Percentiles rank a stretch among this genome's conserved stretches.
These are phyloP conservation scores for Bombus soroeensis DNA, from an alignment of 1,140 invertebrate species.

Conservation along the genomic window DNA sequence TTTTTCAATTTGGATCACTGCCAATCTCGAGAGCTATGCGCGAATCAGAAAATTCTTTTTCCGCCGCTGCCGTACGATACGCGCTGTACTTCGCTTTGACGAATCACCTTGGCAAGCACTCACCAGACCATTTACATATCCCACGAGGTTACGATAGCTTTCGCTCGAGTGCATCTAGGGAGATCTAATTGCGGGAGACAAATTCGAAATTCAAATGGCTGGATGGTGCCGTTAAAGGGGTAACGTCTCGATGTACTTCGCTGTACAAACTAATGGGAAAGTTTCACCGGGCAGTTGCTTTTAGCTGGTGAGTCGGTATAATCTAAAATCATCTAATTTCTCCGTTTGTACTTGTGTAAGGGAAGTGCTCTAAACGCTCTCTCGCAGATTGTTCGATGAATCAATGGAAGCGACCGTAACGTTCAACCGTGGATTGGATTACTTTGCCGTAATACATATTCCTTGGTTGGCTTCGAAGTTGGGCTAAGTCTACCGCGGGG, in stretches of 20 bases:
- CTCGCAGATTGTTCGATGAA: conserved; percentile 69
- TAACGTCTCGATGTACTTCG: no score
- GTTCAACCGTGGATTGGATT: conserved; percentile 67
- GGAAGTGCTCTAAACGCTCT: conserved; percentile 43
- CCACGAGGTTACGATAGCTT: neutral
- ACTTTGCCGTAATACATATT: conserved; percentile 69
- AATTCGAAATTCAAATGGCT: neutral
- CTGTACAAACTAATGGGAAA: neutral
- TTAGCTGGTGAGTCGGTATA: conserved; percentile 36
- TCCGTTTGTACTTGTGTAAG: conserved; percentile 32
- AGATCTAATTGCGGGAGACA: neutral
- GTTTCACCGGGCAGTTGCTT: neutral
- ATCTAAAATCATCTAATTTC: conserved; percentile 60
- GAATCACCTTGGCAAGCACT: neutral
- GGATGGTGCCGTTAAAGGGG: neutral
- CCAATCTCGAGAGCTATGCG: conserved; percentile 50
- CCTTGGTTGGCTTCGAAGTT: conserved; percentile 45
- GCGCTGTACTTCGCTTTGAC: neutral
- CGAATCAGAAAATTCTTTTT: conserved; percentile 41
- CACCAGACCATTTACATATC: neutral
- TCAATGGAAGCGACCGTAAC: conserved; percentile 65
- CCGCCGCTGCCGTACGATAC: rapidly evolving
- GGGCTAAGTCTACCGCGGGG: conserved; percentile 51
- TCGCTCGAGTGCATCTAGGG: neutral
- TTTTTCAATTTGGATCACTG: conserved; percentile 74